phyloP scores from a whole-genome alignment of 2,888 invertebrate genomes.

The Drosophila monieri region DNA sequence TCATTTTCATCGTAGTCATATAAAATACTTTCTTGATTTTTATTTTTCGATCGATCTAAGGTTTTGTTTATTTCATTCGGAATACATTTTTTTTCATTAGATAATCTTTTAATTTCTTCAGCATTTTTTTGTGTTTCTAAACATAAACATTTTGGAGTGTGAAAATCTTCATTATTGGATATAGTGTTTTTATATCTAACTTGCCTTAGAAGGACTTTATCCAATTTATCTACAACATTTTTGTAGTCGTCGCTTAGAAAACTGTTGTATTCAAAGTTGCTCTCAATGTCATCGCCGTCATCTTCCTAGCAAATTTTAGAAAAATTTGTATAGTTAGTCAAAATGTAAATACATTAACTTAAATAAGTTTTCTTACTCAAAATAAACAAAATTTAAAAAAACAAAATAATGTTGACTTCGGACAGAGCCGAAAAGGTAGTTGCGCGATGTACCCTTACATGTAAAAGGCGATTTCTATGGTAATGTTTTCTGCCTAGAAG shows the following conservation, averaged over 20 bases:
- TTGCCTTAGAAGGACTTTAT: constrained; percentile 63
- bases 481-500: no score
- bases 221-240: constrained; percentile 74
- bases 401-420: no score
- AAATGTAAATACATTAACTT: background rate
- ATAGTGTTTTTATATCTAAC: constrained; percentile 32
- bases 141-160: background rate
- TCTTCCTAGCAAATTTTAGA: constrained; percentile 49
- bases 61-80: constrained; percentile 2
- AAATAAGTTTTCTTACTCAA: background rate
- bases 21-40: constrained; percentile 19
- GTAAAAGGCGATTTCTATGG: no score
- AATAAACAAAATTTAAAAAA: no score
- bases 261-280: constrained; percentile 73
- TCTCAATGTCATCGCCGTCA: constrained; percentile 79
- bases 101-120: background rate
- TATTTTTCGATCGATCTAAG: background rate
- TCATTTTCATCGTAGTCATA: constrained; percentile 85
- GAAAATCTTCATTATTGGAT: background rate
- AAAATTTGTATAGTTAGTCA: background rate
- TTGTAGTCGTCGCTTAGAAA: constrained; percentile 72
- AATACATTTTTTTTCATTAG: background rate
- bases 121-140: background rate
- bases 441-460: no score
- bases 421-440: no score